Evolutionary conservation across 2,888 invertebrate genomes (phyloP), one percentile per base, ranked within the genome.

Genomic region (Coelopa pilipes): DNA sequence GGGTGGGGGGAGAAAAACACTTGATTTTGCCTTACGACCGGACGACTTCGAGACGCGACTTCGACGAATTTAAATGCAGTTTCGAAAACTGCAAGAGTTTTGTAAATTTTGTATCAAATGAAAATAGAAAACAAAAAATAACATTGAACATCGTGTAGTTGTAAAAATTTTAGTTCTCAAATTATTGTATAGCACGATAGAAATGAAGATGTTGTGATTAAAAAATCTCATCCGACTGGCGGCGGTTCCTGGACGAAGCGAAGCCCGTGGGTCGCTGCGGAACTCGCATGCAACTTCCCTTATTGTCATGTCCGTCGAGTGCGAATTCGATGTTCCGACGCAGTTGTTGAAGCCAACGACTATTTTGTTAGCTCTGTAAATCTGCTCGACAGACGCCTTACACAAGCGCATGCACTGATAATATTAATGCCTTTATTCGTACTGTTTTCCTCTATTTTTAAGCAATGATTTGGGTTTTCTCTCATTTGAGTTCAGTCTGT

Each of bases 331-430:
- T 34, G 34, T 34, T 63, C n/a, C n/a, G 12, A 63, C 13, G 46
- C 34, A 68, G 21, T 19, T 34, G 7, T 57, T 76, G 72, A 50
- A 24, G 70, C 49, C 21, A 50, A 62, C 68, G 19, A 70, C 74
- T 65, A 62, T 66, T 73, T 74, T 69, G 74, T 73, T 75, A 73
- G 78, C 76, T 80, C 73, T 79, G 77, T 57, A 76, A 78, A 75
- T 77, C 63, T 62, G 55, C 65, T 59, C 49, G 75, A 78, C 69
- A 82, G 80, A 80, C 80, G 83, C 83, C 82, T 83, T 82, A 77
- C 78, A 78, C 79, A 34, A 82, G 82, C 83, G 82, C 81, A 82
- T 82, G 82, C 83, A 82, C 83, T 83, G 83, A 83, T 82, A 83
- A 82, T 81, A 82, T 82, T 82, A 83, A 79, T 83, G 81, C 80